Percentiles rank a stretch among this genome's conserved stretches.
These are phyloP conservation scores for Trachelus stipa DNA, from an alignment of 2,888 invertebrate species.

Conservation along the genomic window DNA sequence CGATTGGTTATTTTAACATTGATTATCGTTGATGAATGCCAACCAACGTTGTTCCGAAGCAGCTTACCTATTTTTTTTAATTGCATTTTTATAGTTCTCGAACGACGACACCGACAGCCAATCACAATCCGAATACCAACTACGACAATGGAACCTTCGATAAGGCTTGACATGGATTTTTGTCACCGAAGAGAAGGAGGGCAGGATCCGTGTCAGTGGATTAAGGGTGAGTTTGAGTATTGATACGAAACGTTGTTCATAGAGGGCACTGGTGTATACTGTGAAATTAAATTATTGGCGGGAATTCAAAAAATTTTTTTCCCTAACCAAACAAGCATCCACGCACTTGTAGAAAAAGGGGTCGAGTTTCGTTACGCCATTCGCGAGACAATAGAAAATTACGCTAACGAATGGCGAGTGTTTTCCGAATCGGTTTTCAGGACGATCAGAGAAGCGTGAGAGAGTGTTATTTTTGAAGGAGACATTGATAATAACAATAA, in stretches of 20 bases:
- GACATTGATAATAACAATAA: slow-evolving; percentile 8
- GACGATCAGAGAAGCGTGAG: slow-evolving; percentile 20
- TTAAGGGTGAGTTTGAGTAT: neutral
- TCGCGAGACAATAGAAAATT: neutral
- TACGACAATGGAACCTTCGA: no score
- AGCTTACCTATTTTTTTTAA: no score
- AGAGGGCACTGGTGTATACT: neutral
- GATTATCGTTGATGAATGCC: no score
- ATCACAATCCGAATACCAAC: no score
- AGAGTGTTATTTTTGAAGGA: slow-evolving; percentile 12
- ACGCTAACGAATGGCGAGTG: neutral
- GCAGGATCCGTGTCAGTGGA: neutral
- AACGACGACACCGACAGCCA: no score
- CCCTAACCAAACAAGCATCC: neutral
- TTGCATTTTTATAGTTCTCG: no score
- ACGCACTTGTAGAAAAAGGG: neutral
- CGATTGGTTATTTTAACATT: no score
- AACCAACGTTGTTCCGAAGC: no score
- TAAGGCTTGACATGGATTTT: no score
- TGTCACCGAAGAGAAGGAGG: no score
- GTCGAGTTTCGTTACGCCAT: neutral
- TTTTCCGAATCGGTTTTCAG: slow-evolving; percentile 7
- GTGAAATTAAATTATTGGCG: neutral
- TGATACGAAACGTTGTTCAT: neutral
- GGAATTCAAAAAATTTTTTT: neutral